These are phyloP conservation scores for Australoheros facetus DNA, from an alignment of 2,797 vertebrate genomes.

Conservation along the genomic window DNA sequence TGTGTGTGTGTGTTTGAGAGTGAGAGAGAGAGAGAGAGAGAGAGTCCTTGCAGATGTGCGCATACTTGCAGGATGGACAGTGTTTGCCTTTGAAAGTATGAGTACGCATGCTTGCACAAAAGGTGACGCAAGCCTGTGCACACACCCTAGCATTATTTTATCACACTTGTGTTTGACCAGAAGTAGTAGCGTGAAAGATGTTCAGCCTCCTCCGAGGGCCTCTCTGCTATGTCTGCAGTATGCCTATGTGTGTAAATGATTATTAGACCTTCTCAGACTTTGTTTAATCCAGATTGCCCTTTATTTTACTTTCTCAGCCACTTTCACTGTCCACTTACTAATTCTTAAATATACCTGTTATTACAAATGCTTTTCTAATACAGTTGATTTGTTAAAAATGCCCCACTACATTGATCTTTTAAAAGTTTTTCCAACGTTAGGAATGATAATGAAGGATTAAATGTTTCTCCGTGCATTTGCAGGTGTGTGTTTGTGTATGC, in stretches of 20 bases:
- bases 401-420: slow-evolving; percentile 16
- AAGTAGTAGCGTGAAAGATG: slow-evolving; percentile 12
- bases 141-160: slow-evolving; percentile 36
- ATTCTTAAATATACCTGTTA: not conserved
- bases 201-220: slow-evolving; percentile 10
- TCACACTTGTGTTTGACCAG: slow-evolving; percentile 33
- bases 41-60: slow-evolving; percentile 48
- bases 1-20: not conserved
- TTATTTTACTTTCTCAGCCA: not conserved
- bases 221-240: slow-evolving; percentile 9
- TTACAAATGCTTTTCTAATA: not conserved
- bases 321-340: not conserved
- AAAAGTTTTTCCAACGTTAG: slow-evolving; percentile 4
- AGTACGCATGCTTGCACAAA: slow-evolving; percentile 62
- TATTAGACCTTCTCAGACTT: not conserved
- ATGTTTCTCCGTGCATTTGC: slow-evolving; percentile 34
- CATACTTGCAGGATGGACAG: slow-evolving; percentile 45
- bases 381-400: not conserved
- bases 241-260: not conserved
- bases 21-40: not conserved
- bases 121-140: slow-evolving; percentile 59
- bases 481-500: slow-evolving; percentile 5
- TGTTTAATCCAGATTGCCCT: not conserved
- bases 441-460: slow-evolving; percentile 46
- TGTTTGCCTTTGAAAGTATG: slow-evolving; percentile 54